Evolutionary conservation across 37 sponge, comb jelly and placozoan species (phyloP).

Genomic region (Beroe forskalii): DNA sequence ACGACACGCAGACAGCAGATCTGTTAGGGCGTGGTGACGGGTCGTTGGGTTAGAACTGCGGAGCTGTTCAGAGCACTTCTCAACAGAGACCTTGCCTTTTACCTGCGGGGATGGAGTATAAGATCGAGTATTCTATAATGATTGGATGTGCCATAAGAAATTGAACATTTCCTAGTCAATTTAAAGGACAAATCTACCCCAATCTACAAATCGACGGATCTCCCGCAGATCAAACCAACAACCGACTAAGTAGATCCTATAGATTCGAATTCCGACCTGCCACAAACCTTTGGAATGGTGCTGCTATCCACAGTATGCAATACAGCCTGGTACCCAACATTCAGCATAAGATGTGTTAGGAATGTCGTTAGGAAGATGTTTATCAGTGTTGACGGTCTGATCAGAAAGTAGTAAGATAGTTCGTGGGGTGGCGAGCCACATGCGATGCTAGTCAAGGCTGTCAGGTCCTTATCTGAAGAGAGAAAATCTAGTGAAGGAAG

Average conservation of each 20-base stretch:
- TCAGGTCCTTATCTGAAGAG: constrained; percentile 24
- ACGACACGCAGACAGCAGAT: not conserved
- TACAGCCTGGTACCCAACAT: constrained; percentile 5
- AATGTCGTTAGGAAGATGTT: constrained; percentile 27
- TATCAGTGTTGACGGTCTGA: constrained; percentile 5
- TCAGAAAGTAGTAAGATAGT: constrained; percentile 8
- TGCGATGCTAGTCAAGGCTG: not conserved
- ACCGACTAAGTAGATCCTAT: too few relatives aligned
- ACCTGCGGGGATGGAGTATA: not conserved
- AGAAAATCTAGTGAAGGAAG: not conserved
- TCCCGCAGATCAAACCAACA: too few relatives aligned
- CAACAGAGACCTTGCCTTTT: constrained; percentile 15
- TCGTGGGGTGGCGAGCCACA: not conserved
- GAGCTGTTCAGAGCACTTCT: not conserved
- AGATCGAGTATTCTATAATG: too few relatives aligned
- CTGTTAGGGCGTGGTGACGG: not conserved
- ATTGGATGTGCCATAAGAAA: too few relatives aligned
- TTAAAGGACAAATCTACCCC: too few relatives aligned
- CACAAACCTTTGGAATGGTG: constrained; percentile 41
- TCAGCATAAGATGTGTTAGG: not conserved
- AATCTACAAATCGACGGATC: too few relatives aligned
- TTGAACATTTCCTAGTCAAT: too few relatives aligned
- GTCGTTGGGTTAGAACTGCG: not conserved
- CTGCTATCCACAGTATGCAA: not conserved
- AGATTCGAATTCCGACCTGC: too few relatives aligned